Evolutionary conservation across 2,888 invertebrate species (phyloP), one percentile per base, ranked within the genome.

Genomic region (Tetanocera ferruginea): DNA sequence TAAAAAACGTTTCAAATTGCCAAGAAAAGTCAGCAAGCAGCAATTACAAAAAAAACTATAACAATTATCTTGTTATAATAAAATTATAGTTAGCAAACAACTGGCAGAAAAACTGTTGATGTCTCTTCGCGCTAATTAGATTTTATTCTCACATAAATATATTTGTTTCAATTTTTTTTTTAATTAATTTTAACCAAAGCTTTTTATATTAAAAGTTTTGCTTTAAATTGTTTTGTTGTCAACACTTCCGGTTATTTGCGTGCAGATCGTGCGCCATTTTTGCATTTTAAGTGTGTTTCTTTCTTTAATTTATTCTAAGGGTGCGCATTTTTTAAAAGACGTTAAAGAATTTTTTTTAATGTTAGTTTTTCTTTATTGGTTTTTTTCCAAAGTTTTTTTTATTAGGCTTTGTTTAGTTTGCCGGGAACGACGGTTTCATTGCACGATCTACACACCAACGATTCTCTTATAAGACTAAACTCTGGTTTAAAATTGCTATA

Each of bases 391-490:
- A 31, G 23, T 19, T 49, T 69, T 25, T 25, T n/a, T 17, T 23
- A 23, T 60, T 60, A 23, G 43, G 23, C 23, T 72, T 72, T 2
- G 72, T 70, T 49, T 31, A 19, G 28, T 5, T 73, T 37, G 73
- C 23, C 23, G 57, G 19, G 60, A 17, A 55, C 52, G 31, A 64
- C 52, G 62, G 14, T 31, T 49, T 49, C 55, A 82, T 76, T 80
- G 79, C 80, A 83, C 84, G 83, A 84, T 85, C 86, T 84, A 82
- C 83, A 85, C 85, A 82, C 82, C 83, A 84, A 81, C 86, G 83
- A 83, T 81, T 86, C 87, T 88, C 87, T 87, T 86, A 85, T 87
- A 87, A 87, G 88, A 88, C 87, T 88, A 87, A 85, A 87, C 86
- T 85, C 85, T 81, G 82, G 84, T 85, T 84, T 83, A 78, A 81